Percentiles rank a stretch among this genome's conserved stretches.
Evolutionary conservation across 2,797 vertebrate species (phyloP).

Genomic region (Crenuchus spilurus): DNA sequence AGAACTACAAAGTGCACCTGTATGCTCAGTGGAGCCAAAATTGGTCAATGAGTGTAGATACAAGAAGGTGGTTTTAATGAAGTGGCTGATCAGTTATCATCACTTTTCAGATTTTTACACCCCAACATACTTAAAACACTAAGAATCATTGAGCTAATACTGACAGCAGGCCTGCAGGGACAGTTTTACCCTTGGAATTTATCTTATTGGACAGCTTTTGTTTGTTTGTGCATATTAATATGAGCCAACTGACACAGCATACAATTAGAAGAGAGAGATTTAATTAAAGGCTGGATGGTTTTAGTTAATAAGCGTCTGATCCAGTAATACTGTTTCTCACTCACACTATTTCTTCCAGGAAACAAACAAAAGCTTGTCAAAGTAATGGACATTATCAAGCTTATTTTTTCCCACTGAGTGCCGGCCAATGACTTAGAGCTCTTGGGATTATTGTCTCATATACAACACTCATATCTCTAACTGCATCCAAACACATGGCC

Average conservation of each 20-base stretch:
- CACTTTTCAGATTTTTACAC: not conserved
- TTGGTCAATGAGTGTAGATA: no score
- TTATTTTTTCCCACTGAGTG: not conserved
- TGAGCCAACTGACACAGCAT: slow-evolving; percentile 41
- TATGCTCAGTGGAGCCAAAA: no score
- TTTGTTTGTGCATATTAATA: slow-evolving; percentile 61
- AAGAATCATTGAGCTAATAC: slow-evolving; percentile 3
- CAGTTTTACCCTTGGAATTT: slow-evolving; percentile 2
- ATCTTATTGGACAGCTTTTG: slow-evolving; percentile 32
- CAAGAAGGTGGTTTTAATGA: no score
- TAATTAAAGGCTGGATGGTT: slow-evolving; percentile 61
- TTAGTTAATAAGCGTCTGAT: slow-evolving; percentile 56
- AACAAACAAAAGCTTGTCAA: slow-evolving; percentile 50
- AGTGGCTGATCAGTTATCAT: no score
- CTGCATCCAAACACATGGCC: slow-evolving; percentile 18
- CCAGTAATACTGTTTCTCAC: slow-evolving; percentile 26
- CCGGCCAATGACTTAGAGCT: slow-evolving; percentile 8
- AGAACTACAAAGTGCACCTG: no score
- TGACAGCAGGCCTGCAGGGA: slow-evolving; percentile 5
- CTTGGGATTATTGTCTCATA: slow-evolving; percentile 1
- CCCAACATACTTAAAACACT: slow-evolving; percentile 13
- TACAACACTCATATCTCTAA: not conserved
- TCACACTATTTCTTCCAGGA: slow-evolving; percentile 42
- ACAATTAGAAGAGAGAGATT: slow-evolving; percentile 56
- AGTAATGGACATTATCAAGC: slow-evolving; percentile 47